phyloP scores from a whole-genome alignment of 1,140 invertebrate genomes.

The Holotrichia oblita region DNA sequence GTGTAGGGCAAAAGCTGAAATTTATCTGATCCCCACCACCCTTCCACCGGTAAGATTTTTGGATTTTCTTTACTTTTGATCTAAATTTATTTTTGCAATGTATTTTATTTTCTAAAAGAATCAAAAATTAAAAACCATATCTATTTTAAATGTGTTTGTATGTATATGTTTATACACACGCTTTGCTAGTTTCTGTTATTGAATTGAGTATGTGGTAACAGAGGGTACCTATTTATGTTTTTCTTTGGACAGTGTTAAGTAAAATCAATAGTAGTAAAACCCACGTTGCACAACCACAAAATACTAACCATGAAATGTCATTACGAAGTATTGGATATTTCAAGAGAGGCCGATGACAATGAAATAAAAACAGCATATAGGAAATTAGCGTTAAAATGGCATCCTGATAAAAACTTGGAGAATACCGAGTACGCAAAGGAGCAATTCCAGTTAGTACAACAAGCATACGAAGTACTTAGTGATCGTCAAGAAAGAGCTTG shows the following conservation, averaged over 20 bases:
- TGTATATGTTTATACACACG: too few relatives aligned
- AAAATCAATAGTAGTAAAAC: too few relatives aligned
- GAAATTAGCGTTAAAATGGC: conserved; percentile 87
- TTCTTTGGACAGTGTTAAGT: too few relatives aligned
- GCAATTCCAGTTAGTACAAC: conserved; percentile 92
- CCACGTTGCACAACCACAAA: too few relatives aligned
- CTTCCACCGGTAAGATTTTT: conserved; percentile 2
- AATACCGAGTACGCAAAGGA: conserved; percentile 85
- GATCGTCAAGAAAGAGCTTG: conserved; percentile 94
- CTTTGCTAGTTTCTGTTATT: too few relatives aligned
- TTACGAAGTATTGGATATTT: conserved; percentile 88
- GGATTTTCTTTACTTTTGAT: conserved; percentile 5
- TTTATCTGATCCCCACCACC: neutral
- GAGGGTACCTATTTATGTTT: too few relatives aligned
- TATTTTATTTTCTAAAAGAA: neutral
- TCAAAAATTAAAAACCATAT: too few relatives aligned
- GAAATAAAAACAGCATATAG: conserved; percentile 93
- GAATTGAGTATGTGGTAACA: too few relatives aligned
- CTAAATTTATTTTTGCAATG: neutral
- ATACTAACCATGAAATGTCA: conserved; percentile 79
- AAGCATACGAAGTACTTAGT: conserved; percentile 94
- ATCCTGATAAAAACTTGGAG: conserved; percentile 94
- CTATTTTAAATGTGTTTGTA: too few relatives aligned
- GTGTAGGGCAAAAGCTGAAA: too few relatives aligned
- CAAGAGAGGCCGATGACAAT: conserved; percentile 74